Base-by-base conservation (phyloP, 2,888 invertebrate species). In the Palloptera scutellata region DNA sequence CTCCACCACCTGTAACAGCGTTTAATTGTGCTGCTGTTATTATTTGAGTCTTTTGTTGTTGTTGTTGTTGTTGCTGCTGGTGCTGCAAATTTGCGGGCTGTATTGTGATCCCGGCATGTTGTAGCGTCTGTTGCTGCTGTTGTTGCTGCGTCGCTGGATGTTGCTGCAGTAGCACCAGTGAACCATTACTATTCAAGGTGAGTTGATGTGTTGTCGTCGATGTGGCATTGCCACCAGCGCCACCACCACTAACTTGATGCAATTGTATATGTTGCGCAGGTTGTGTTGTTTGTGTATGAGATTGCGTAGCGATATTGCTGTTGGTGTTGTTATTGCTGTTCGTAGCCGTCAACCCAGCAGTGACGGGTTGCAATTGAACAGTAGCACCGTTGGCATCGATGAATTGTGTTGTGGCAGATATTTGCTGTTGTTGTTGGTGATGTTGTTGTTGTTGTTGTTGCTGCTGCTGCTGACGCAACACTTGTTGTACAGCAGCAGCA, bases 141-240 rank as follows among this genome's bases (percentile, higher is more conserved):
- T 77, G 73, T 4, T 76, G 73, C 42, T 76, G 77, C 13, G 69
- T 19, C n/a, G 64, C 20, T 1, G 72, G 66, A 64, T 79, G 83
- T 66, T 83, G 85, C 70, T 84, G 84, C 13, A 84, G 79, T 58
- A 85, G 70, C 17, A 84, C 83, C 64, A 84, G 75, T 15, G 82
- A 84, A 54, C 82, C 85, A 69, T 84, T 85, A 69, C 80, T 83
- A 57, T 30, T 30, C 57, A 85, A 75, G 70, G 81, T 85, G 45
- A 85, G 74, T 68, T 84, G 85, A 66, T 84, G 82, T 1, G 82
- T 80, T n/a, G 81, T 75, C 11, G 78, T 77, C 63, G 69, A 70
- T n/a, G 72, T 69, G 5, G 66, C 52, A 19, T 67, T 55, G 13
- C 64, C 64, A 45, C 59, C 61, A 12, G 62, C 71, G 19, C 74